Evolutionary conservation across 2,797 vertebrate genomes (phyloP).

Genomic region (Pogoniulus pusillus): DNA sequence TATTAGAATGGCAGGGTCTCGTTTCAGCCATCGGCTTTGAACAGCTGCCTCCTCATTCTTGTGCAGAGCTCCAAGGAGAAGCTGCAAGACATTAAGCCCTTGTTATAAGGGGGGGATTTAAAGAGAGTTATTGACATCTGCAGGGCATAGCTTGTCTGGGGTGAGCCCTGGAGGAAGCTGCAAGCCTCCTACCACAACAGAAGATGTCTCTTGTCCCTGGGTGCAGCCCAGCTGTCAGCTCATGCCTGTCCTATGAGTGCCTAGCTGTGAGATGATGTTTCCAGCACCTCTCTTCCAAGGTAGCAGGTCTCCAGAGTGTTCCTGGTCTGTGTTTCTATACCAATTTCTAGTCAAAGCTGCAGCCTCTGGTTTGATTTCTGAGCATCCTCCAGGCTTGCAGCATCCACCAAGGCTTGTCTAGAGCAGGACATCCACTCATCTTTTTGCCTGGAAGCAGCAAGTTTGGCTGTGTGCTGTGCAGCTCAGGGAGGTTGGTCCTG

Average conservation of each 20-base stretch:
- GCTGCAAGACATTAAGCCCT: background rate
- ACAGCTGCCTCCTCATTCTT: slow-evolving; percentile 33
- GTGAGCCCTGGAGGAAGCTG: background rate
- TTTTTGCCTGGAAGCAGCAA: background rate
- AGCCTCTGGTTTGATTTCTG: background rate
- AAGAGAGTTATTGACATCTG: slow-evolving; percentile 27
- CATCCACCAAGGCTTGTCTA: background rate
- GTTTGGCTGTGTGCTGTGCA: fast-evolving
- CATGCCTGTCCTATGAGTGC: background rate
- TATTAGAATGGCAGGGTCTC: slow-evolving; percentile 27
- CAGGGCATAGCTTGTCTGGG: slow-evolving; percentile 8
- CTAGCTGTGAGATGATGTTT: background rate
- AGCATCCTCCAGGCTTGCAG: fast-evolving
- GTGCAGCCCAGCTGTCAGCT: background rate
- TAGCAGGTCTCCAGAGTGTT: background rate
- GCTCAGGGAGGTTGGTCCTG: background rate
- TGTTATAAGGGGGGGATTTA: slow-evolving; percentile 36
- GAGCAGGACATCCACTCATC: fast-evolving
- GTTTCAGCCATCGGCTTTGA: background rate
- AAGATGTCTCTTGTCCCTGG: background rate
- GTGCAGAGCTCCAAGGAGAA: background rate
- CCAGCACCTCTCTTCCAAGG: background rate
- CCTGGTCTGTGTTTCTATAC: background rate
- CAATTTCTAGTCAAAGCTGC: background rate
- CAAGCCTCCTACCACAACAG: background rate